Conservation (phyloP, 2,888 invertebrate genomes). For the Iselma pallidipennis region DNA sequence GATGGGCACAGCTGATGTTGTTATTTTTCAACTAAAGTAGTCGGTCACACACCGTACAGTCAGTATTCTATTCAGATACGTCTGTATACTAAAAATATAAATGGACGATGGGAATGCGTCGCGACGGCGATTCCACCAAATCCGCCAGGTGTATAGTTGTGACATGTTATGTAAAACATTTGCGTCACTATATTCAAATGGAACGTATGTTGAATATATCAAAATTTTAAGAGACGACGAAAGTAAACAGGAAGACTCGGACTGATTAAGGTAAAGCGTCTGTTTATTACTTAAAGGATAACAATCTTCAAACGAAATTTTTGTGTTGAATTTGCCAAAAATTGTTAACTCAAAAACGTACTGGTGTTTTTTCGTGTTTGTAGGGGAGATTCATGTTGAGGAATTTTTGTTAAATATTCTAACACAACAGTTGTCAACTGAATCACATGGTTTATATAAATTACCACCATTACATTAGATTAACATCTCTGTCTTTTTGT, state of each 20-base stretch:
- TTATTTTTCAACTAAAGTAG: conserved; percentile 43
- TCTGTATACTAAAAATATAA: conserved; percentile 39
- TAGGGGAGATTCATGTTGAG: too few species aligned
- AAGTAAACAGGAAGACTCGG: neutral
- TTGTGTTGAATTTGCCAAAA: neutral
- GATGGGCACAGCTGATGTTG: conserved; percentile 44
- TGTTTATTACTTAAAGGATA: neutral
- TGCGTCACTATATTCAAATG: conserved; percentile 43
- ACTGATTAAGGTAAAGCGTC: neutral
- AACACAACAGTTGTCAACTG: conserved; percentile 8
- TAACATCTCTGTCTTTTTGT: conserved; percentile 34
- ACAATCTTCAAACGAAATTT: neutral
- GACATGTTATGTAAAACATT: conserved; percentile 46
- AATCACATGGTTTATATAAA: conserved; percentile 30
- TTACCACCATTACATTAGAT: conserved; percentile 38
- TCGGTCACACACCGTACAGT: conserved; percentile 36
- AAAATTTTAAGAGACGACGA: neutral
- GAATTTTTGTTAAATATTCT: neutral
- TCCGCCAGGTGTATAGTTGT: conserved; percentile 41
- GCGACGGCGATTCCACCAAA: conserved; percentile 34
- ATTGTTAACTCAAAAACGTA: too few species aligned
- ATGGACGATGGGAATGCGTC: conserved; percentile 30
- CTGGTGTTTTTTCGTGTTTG: too few species aligned
- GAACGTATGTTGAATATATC: neutral
- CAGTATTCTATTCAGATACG: conserved; percentile 35